Percentiles rank a stretch among this genome's conserved stretches.
Evolutionary conservation across 2,113 vertebrate species (phyloP).

Genomic region (Crotalus viridis): DNA sequence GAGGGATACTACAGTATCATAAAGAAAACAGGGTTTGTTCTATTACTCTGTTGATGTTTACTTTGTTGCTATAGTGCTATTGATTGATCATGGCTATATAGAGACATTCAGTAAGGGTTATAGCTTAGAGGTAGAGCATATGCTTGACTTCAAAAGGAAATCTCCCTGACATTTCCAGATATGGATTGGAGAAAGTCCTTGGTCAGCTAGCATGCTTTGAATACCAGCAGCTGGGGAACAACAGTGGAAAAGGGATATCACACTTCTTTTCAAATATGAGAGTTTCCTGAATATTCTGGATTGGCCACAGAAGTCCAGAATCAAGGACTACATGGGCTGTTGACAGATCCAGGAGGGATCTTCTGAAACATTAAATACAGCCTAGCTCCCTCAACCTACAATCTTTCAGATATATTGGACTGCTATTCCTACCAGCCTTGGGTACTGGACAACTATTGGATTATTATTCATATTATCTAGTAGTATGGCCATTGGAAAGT

Average conservation of each 20-base stretch:
- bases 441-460: not conserved
- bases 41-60: not conserved
- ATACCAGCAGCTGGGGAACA: not conserved
- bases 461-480: not conserved
- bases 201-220: not conserved
- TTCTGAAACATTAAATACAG: not conserved
- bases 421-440: not conserved
- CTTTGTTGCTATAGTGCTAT: not conserved
- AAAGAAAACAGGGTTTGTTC: not conserved
- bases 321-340: not conserved
- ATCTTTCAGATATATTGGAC: not conserved
- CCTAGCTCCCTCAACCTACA: not conserved
- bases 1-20: constrained; percentile 6
- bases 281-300: not conserved
- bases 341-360: not conserved
- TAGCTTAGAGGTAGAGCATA: not conserved
- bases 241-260: not conserved
- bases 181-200: not conserved
- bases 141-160: not conserved
- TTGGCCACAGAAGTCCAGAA: not conserved
- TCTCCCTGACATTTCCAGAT: not conserved
- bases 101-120: not conserved
- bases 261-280: not conserved
- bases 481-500: not conserved
- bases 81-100: not conserved